phyloP scores from a whole-genome alignment of 2,113 vertebrate genomes.

The Daboia siamensis region DNA sequence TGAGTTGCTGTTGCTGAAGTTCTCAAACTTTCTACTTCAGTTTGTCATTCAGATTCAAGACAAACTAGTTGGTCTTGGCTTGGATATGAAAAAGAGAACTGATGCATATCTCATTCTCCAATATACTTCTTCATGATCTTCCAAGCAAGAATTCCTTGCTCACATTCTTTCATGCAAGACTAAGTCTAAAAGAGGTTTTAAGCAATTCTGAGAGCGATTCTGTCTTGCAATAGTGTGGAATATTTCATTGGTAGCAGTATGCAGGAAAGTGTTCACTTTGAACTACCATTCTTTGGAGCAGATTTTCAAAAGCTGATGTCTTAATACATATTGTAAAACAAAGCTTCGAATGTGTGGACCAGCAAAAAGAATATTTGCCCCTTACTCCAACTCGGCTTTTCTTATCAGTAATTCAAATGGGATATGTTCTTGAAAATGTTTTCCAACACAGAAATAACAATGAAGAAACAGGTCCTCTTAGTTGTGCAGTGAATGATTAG shows the following conservation, averaged over 20 bases:
- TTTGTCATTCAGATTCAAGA: not conserved
- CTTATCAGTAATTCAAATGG: not conserved
- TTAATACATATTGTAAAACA: not conserved
- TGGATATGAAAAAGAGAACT: not conserved
- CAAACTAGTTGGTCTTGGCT: not conserved
- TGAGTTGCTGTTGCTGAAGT: not conserved
- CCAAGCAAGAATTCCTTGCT: not conserved
- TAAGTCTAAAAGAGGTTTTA: slow-evolving; percentile 27
- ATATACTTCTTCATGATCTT: not conserved
- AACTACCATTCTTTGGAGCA: not conserved
- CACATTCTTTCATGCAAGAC: not conserved
- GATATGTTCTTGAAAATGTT: not conserved
- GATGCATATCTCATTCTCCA: not conserved
- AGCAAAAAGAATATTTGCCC: not conserved
- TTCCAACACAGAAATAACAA: slow-evolving; percentile 40
- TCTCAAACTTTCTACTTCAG: slow-evolving; percentile 11
- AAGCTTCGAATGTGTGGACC: not conserved
- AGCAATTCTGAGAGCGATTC: slow-evolving; percentile 25
- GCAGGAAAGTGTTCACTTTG: not conserved
- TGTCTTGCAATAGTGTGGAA: slow-evolving; percentile 1
- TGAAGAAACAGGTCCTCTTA: slow-evolving; percentile 28
- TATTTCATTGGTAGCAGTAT: slow-evolving; percentile 26
- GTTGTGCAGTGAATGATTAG: not conserved
- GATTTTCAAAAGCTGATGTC: slow-evolving; percentile 15
- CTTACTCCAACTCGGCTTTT: slow-evolving; percentile 10